phyloP scores from a whole-genome alignment of 1,140 invertebrate species.

The Archivesica marissinica region DNA sequence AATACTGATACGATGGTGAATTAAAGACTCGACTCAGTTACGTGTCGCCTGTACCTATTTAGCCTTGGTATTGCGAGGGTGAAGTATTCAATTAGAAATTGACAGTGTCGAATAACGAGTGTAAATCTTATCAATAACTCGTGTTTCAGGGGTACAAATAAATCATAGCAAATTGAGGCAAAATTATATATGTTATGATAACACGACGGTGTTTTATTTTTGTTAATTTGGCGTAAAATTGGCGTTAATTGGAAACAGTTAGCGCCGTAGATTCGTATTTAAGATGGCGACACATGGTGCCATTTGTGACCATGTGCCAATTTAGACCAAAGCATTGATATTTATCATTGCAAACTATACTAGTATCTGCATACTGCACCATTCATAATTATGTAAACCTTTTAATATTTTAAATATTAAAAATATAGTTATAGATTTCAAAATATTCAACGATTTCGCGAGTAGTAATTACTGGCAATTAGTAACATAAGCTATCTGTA shows the following conservation, averaged over 20 bases:
- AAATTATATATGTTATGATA: constrained; percentile 49
- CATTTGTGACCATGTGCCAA: constrained; percentile 39
- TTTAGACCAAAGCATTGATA: constrained; percentile 36
- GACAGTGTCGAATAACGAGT: constrained; percentile 50
- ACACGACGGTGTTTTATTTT: constrained; percentile 45
- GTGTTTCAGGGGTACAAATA: constrained; percentile 39
- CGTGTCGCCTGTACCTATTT: constrained; percentile 22
- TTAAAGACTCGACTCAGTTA: constrained; percentile 26
- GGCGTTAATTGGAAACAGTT: constrained; percentile 42
- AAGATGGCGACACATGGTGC: constrained; percentile 54
- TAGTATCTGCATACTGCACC: constrained; percentile 5
- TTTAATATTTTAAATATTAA: neutral
- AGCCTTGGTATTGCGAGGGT: constrained; percentile 36
- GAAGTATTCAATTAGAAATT: constrained; percentile 55
- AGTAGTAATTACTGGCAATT: constrained; percentile 7
- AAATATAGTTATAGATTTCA: constrained; percentile 6
- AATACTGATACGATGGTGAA: constrained; percentile 24
- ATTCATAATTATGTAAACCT: neutral
- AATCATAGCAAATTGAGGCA: constrained; percentile 33
- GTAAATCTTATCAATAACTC: constrained; percentile 1
- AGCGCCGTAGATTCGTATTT: constrained; percentile 34
- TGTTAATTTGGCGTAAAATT: constrained; percentile 48
- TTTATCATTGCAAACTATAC: constrained; percentile 11
- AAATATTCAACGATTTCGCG: neutral
- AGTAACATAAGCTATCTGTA: neutral